Base-by-base conservation (phyloP, 2,888 invertebrate species). In the Tetramorium bicarinatum region DNA sequence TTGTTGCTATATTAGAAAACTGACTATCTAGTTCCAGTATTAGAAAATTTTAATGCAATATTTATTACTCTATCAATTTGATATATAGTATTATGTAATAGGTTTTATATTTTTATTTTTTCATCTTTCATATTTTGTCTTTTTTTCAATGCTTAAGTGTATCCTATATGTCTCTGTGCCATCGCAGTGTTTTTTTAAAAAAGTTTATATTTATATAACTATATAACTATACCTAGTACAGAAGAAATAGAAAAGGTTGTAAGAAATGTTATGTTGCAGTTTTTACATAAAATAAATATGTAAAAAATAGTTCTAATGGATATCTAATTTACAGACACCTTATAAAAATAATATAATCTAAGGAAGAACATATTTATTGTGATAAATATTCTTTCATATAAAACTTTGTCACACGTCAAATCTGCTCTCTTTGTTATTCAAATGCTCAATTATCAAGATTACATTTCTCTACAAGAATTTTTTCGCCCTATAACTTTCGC, bases 271-370 rank as follows among this genome's bases (percentile, higher is more conserved):
- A 62, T 75, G 34, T 15, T 75, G 1, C 34, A 66, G 25, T 76
- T 25, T 2, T 41, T 64, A 62, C 21, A 29, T 41, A 18, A 41
- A 41, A 76, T 64, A 25, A 62, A 75, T 25, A 38, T 38, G 21
- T 25, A 7, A 9, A 49, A 66, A 38, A 25, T 3, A 76, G 18
- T 59, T 56, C 34, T 21, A n/a, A 25, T 15, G 38, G 15, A 62
- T 3, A 56, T 77, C n/a, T 54, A 79, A 67, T 34, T 34, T 59
- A 59, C 21, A 52, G 21, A 76, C 3, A 47, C n/a, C 38, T 59
- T 34, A 69, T 79, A 59, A 79, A 69, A 34, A 56, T 44, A 67
- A 67, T 59, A 59, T 79, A 54, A 77, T 77, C 4, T 54, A 77
- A 64, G 52, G 44, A 76, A 76, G 47, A 66, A 25, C 41, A 66